Base-by-base conservation (phyloP, 2,797 vertebrate species). In the Apogon talboti region DNA sequence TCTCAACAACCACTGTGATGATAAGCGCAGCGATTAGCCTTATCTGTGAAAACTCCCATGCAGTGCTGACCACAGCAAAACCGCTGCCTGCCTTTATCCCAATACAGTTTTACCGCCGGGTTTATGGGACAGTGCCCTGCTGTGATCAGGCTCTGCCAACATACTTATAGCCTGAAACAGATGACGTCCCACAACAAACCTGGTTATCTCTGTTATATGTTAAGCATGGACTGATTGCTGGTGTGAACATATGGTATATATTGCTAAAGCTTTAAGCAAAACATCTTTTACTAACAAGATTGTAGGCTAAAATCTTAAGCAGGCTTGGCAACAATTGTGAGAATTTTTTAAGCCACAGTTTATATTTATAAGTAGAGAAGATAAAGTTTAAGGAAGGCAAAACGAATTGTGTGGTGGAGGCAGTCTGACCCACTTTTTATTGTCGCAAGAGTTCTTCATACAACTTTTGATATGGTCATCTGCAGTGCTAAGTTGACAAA, bases 1-100 rank as follows among this genome's bases (percentile, higher is more conserved):
- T 88, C 85, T 87, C 81, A 49, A 70, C 65, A 81, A 82, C 66
- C 14, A n/a, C 82, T 77, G 76, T 66, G 78, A 74, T 77, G 88
- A 89, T 90, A 90, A 91, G 86, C 56, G 3, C 71, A 61, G 71
- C 2, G 84, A 90, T 90, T 91, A 86, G 73, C 77, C 82, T 89
- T 89, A 91, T 91, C 88, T 84, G 67, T 78, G 62, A 90, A 86
- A 89, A 85, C 80, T 84, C 84, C 58, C 83, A 81, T 8, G 21
- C 76, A 76, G 45, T 84, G 87, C 88, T 91, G 88, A 91, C 87
- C 83, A 68, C 85, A 89, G 87, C 86, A 91, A 76, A 91, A 89
- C 65, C 80, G 68, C 74, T 53, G 55, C 71, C 74, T 82, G 74
- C 76, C 71, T 79, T 83, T 81, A 79, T 84, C 78, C 81, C 76